Evolutionary conservation across 2,888 invertebrate species (phyloP), one percentile per base, ranked within the genome.

Genomic region (Erebia ligea): DNA sequence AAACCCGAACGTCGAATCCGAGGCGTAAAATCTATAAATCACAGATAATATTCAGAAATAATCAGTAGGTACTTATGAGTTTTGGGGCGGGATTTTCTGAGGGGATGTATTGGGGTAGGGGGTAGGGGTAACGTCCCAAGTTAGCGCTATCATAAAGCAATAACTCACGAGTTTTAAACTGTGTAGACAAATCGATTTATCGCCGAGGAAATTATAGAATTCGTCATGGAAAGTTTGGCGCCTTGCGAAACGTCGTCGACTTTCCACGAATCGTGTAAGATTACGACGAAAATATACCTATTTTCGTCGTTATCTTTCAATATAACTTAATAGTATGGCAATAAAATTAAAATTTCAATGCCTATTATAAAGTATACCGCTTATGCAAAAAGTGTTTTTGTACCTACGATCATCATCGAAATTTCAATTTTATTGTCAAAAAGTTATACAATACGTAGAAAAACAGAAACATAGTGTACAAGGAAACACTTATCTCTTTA

Each of bases 151-250:
- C 69, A 45, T 59, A 54, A 56, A 54, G 45, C 64, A 50, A 72
- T 69, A 69, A 72, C 58, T 72, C 67, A 72, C 63, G 69, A 69
- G 69, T 72, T 72, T 72, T 48, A 67, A 69, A 72, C 72, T 69
- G 58, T 72, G 66, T 52, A 67, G 69, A 69, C 64, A 69, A 72
- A 67, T 70, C 56, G 67, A 67, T 72, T 64, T 67, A 50, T 48
- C 58, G 45, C 59, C 19, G 52, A 25, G 59, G 42, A 69, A 45
- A 69, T 62, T 62, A 62, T 62, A 21, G 62, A 62, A 62, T 62
- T 48, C 62, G 62, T 72, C 67, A 72, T 64, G 34, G 58, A 59
- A 64, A 64, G 64, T 64, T 64, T 52, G 50, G 52, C 64, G 64
- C 52, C 52, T 64, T 15, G 62, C 21, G 62, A 45, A 62, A 48